phyloP scores from a whole-genome alignment of 2,113 vertebrate genomes.

The Tricholaema leucomelas region DNA sequence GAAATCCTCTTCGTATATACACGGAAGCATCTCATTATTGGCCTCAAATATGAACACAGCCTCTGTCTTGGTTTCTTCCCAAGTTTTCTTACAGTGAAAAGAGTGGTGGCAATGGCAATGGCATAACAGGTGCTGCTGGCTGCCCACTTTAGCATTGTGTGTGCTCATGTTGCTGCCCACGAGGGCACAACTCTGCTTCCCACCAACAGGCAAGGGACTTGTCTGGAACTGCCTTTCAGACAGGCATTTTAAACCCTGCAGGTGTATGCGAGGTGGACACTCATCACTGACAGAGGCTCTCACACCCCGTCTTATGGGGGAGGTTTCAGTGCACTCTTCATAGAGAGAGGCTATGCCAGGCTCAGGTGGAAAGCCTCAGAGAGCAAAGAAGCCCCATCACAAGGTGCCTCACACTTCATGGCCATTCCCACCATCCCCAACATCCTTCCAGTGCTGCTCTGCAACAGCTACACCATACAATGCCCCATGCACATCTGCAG shows the following conservation, averaged over 20 bases:
- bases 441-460: background rate
- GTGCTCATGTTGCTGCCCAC: fast-evolving
- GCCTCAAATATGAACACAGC: fast-evolving
- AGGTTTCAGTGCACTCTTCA: fast-evolving
- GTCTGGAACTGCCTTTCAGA: background rate
- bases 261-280: background rate
- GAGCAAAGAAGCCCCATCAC: background rate
- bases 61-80: background rate
- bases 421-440: background rate
- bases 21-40: background rate
- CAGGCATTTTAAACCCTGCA: background rate
- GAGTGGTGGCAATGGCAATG: background rate
- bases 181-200: background rate
- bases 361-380: background rate
- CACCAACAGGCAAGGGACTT: background rate
- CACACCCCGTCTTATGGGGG: fast-evolving
- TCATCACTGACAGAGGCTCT: fast-evolving
- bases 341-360: background rate
- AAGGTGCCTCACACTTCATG: background rate
- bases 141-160: background rate
- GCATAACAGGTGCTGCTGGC: background rate
- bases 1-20: background rate
- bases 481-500: background rate
- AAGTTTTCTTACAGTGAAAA: background rate
- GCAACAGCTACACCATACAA: fast-evolving